Base-by-base conservation (phyloP, 2,797 vertebrate genomes). In the Chelidonichthys spinosus region DNA sequence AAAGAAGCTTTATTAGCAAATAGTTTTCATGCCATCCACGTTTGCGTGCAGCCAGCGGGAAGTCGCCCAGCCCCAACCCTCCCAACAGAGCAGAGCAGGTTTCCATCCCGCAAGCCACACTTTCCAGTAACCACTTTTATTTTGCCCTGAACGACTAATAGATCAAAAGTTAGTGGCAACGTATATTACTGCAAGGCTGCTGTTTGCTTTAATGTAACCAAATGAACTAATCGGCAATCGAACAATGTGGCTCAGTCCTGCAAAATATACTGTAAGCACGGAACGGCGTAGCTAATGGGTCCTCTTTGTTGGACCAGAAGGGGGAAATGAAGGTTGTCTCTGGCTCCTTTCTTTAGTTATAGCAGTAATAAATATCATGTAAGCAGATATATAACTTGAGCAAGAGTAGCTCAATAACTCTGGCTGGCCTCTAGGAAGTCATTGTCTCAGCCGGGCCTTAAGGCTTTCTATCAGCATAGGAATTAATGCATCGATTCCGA, bases 321-420 rank as follows among this genome's bases (percentile, higher is more conserved):
- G 49, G 52, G 59, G 52, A 66, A 78, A 74, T 78, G 65, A 81
- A 76, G 78, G 74, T 85, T 84, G 81, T 74, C 65, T 72, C 43
- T 42, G 52, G 33, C 50, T 81, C 46, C 53, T 74, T 65, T 70
- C 59, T 87, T 86, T 74, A 80, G 68, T 85, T 84, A 82, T 87
- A 74, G 81, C 46, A 35, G 55, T 71, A 72, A 82, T 87, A 87
- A 84, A 91, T 86, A 86, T 85, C 39, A 79, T 39, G 70, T 79
- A 69, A 85, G 79, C 42, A 85, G 84, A 90, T 87, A 80, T 85
- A 83, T 79, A 81, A 76, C 75, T 72, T 61, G 47, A 76, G 65
- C 43, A 70, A 46, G 58, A 81, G 70, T 42, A 56, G 81, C 50
- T 84, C 74, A 84, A 74, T 88, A 89, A 81, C 60, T 85, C 75